phyloP scores from a whole-genome alignment of 2,888 invertebrate genomes.

The Chrysomela aeneicollis region DNA sequence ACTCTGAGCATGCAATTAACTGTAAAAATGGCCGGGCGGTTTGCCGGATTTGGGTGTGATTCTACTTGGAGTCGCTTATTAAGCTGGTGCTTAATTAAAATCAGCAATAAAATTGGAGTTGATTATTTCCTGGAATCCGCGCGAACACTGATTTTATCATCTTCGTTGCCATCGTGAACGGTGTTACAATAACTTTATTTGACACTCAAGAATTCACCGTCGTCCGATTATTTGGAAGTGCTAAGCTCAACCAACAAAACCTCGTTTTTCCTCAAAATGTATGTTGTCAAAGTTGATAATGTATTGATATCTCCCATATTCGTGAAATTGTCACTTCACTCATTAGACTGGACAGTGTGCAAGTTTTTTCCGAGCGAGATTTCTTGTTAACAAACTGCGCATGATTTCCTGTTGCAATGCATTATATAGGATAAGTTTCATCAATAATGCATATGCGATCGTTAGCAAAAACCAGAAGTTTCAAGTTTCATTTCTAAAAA shows the following conservation, averaged over 20 bases:
- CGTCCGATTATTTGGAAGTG: too few relatives aligned
- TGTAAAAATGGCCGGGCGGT: constrained; percentile 33
- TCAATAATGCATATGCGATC: constrained; percentile 20
- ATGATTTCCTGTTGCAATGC: not conserved
- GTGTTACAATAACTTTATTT: too few relatives aligned
- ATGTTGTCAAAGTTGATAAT: too few relatives aligned
- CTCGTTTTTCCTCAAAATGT: too few relatives aligned
- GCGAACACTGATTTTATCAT: too few relatives aligned
- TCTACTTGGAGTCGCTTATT: constrained; percentile 28
- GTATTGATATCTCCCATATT: not conserved
- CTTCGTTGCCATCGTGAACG: too few relatives aligned
- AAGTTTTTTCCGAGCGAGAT: too few relatives aligned
- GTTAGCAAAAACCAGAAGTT: constrained; percentile 2
- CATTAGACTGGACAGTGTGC: not conserved
- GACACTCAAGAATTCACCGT: too few relatives aligned
- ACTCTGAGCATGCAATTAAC: constrained; percentile 35
- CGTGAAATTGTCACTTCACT: not conserved
- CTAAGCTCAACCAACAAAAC: too few relatives aligned
- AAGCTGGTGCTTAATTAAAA: constrained; percentile 30
- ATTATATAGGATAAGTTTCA: constrained; percentile 10
- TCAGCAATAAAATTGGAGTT: constrained; percentile 30
- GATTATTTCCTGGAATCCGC: too few relatives aligned
- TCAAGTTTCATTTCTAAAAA: not conserved
- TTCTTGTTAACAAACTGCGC: too few relatives aligned
- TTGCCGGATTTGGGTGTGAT: constrained; percentile 35